These are phyloP conservation scores for Myopa testacea DNA, from an alignment of 2,888 invertebrate species.

Conservation along the genomic window DNA sequence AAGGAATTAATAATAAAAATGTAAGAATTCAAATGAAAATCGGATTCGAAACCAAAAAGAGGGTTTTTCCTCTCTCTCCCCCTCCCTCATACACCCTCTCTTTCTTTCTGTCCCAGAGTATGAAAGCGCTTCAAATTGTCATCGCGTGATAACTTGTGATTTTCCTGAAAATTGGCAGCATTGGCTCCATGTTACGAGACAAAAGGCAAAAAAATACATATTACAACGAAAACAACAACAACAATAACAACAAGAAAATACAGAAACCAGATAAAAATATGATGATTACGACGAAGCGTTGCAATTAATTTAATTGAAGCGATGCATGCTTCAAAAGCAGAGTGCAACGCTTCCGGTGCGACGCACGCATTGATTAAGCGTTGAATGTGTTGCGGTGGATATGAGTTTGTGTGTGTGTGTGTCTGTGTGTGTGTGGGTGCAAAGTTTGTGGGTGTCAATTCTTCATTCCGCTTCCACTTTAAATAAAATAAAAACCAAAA, in stretches of 20 bases:
- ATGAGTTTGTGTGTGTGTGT: background rate
- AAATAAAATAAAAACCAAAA: background rate
- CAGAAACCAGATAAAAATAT: constrained; percentile 24
- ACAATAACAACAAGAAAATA: constrained; percentile 9
- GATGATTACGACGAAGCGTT: constrained; percentile 18
- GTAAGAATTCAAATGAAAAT: too few relatives aligned
- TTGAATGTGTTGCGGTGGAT: background rate
- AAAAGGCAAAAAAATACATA: constrained; percentile 4
- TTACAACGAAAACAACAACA: constrained; percentile 2
- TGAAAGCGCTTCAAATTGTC: constrained; percentile 47
- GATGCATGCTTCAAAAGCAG: constrained; percentile 18
- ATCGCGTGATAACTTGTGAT: constrained; percentile 63
- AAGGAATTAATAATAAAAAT: too few relatives aligned
- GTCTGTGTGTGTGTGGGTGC: background rate
- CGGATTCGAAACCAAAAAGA: too few relatives aligned
- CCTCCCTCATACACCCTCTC: too few relatives aligned
- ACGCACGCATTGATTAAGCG: constrained; percentile 11
- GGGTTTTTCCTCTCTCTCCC: too few relatives aligned
- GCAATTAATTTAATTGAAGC: constrained; percentile 29
- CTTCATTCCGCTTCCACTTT: background rate
- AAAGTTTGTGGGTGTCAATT: background rate
- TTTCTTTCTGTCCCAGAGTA: too few relatives aligned
- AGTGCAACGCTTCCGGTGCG: constrained; percentile 20
- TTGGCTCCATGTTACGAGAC: background rate
- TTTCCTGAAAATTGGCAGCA: constrained; percentile 55